phyloP scores from a whole-genome alignment of 2,113 vertebrate genomes.

The Megalops atlanticus region DNA sequence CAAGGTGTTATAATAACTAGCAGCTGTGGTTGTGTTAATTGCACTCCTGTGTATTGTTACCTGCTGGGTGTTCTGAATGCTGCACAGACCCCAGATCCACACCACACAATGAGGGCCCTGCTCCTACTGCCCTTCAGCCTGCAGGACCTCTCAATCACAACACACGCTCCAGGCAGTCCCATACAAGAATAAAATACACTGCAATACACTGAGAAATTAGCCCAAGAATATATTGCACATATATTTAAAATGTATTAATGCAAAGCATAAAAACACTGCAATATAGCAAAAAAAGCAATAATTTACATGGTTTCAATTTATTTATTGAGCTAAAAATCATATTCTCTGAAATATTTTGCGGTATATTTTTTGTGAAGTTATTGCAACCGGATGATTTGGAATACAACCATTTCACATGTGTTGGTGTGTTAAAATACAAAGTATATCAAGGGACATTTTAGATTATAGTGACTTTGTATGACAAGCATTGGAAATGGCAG shows the following conservation, averaged over 20 bases:
- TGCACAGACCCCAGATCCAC: slow-evolving; percentile 1
- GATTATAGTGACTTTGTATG: neutral
- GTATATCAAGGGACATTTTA: neutral
- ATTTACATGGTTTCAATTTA: no score
- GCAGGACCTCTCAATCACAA: neutral
- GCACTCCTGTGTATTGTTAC: slow-evolving; percentile 7
- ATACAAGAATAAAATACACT: no score
- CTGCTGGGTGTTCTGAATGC: neutral
- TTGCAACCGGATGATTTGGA: no score
- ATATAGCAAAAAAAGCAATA: no score
- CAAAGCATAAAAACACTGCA: no score
- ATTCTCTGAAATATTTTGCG: no score
- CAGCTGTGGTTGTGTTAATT: slow-evolving; percentile 45
- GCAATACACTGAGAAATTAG: no score
- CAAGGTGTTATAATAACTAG: slow-evolving; percentile 38
- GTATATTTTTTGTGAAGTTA: no score
- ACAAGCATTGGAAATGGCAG: neutral
- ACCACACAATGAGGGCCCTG: neutral
- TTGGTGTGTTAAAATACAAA: neutral
- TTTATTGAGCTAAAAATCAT: no score
- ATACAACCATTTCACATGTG: neutral
- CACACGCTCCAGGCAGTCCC: no score
- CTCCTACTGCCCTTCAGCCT: neutral
- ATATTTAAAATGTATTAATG: no score
- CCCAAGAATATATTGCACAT: no score